A percentile compares a stretch with the other conserved stretches of the same genome.
Evolutionary conservation across 92 coral and sea anemone genomes (phyloP).

Genomic region (Epizoanthus fatuus): DNA sequence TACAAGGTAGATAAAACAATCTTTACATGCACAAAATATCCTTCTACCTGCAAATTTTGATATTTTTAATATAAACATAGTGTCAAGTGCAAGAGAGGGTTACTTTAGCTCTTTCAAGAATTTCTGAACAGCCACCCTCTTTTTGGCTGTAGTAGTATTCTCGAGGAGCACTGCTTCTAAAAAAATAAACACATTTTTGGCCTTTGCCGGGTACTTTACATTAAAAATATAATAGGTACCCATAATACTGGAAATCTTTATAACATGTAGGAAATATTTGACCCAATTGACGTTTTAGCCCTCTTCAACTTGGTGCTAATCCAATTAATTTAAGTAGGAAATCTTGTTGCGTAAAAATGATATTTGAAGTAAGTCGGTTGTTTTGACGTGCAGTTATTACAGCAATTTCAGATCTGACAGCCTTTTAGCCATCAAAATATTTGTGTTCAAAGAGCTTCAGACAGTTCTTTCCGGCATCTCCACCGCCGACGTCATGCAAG

Average conservation of each 20-base stretch:
- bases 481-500: neutral
- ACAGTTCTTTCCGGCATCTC: neutral
- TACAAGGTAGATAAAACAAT: no score
- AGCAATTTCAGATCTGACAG: constrained; percentile 2
- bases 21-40: no score
- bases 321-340: constrained; percentile 3
- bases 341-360: neutral
- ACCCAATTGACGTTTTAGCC: neutral
- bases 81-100: no score
- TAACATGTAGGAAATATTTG: neutral
- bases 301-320: constrained; percentile 5
- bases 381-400: neutral
- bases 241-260: neutral
- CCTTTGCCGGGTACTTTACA: no score
- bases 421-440: constrained; percentile 38
- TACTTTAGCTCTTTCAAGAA: no score
- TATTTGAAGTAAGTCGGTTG: neutral
- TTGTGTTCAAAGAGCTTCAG: constrained; percentile 18
- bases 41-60: no score
- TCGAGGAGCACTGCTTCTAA: no score
- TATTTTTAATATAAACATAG: no score
- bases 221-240: no score
- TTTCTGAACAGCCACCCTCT: no score
- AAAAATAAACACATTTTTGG: no score
- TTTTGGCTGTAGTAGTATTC: no score